Percentiles rank a stretch among this genome's conserved stretches.
phyloP scores from a whole-genome alignment of 2,113 vertebrate genomes.

The Corapipo altera region DNA sequence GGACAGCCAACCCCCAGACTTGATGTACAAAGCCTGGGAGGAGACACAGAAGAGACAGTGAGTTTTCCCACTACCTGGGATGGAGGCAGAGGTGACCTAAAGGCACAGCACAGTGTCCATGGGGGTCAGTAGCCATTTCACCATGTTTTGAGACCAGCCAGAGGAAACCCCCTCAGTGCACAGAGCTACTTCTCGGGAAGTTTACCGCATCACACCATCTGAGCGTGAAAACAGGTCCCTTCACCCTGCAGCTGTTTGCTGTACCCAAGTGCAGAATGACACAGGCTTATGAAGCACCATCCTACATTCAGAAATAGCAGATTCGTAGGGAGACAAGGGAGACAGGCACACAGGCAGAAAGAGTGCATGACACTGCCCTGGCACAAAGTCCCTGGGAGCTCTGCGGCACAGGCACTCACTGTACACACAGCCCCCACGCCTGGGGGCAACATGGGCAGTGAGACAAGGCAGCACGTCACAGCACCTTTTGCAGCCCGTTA shows the following conservation, averaged over 20 bases:
- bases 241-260: not conserved
- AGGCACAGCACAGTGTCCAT: not conserved
- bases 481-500: not conserved
- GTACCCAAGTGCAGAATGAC: not conserved
- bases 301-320: not conserved
- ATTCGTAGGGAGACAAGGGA: not conserved
- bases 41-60: not conserved
- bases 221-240: not conserved
- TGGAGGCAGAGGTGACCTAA: not conserved
- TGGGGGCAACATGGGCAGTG: fast-evolving
- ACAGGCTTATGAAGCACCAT: not conserved
- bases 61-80: not conserved
- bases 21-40: not conserved
- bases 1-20: not conserved
- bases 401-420: not conserved
- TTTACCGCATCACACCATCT: not conserved
- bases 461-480: fast-evolving
- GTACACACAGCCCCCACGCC: not conserved
- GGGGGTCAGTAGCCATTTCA: not conserved
- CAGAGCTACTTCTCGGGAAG: not conserved
- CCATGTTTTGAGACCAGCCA: not conserved
- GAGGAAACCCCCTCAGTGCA: not conserved
- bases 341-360: not conserved
- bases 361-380: fast-evolving
- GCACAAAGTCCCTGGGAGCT: fast-evolving